Evolutionary conservation across 2,797 vertebrate genomes (phyloP), one percentile per base, ranked within the genome.

Genomic region (Myotis vivesi): DNA sequence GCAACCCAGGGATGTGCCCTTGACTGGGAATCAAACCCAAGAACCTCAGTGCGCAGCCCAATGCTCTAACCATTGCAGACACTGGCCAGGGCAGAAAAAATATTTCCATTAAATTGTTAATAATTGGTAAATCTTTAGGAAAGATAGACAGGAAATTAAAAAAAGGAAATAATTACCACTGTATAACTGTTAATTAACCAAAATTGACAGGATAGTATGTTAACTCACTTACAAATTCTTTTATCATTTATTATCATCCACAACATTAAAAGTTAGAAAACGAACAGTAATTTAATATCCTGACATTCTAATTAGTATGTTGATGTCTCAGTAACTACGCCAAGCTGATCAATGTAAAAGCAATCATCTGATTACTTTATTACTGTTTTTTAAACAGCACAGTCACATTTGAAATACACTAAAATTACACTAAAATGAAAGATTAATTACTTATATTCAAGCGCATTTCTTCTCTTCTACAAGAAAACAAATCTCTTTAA

Each of bases 231-330:
- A 96, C 7, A 91, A 87, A 84, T 80, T 83, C 51, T 91, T 55
- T 92, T 92, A 41, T 44, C 66, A 81, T 95, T 90, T 95, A 79
- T 86, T 91, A 93, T 95, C 55, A 84, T 51, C 73, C n/a, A 55
- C 95, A 96, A 86, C 72, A 87, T 92, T 91, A 84, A 92, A 95
- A 96, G 73, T 49, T 93, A 84, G 85, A 92, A 94, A 90, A 94
- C 46, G 49, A 96, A 88, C 17, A 73, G 73, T 81, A 95, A 94
- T 94, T 95, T 94, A 89, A 94, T 84, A 94, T 91, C 73, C 46
- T 95, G 72, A 94, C 76, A 87, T 90, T 94, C 75, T 92, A 94
- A 93, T 93, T 89, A 95, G 49, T 77, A 89, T 68, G 69, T 28
- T 96, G 87, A 92, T 95, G 44, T 66, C 72, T 94, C 92, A 84